Percentiles rank a stretch among this genome's conserved stretches.
Evolutionary conservation across 1,140 invertebrate species (phyloP).

Genomic region (Euura saliciscinereae): DNA sequence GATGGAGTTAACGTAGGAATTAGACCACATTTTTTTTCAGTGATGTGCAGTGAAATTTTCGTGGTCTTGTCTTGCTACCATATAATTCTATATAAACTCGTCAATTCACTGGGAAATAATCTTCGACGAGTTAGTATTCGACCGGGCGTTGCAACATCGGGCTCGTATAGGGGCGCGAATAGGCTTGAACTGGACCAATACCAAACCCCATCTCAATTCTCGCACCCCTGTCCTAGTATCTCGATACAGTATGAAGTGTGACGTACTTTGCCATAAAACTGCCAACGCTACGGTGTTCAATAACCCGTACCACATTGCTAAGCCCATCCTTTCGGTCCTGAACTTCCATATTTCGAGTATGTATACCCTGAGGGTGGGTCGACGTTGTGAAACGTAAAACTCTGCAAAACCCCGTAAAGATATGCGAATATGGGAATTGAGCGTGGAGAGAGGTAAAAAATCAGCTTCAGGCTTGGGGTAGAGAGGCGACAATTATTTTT

Average conservation of each 20-base stretch:
- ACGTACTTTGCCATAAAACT: slow-evolving; percentile 45
- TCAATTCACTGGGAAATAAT: slow-evolving; percentile 23
- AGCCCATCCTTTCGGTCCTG: slow-evolving; percentile 10
- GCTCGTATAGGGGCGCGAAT: slow-evolving; percentile 30
- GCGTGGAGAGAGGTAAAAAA: background rate
- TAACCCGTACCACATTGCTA: slow-evolving; percentile 37
- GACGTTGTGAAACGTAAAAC: background rate
- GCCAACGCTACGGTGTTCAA: slow-evolving; percentile 43
- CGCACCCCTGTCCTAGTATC: slow-evolving; percentile 1
- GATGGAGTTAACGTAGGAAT: too few relatives aligned
- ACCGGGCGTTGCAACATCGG: background rate
- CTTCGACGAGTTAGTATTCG: slow-evolving; percentile 20
- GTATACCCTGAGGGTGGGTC: background rate
- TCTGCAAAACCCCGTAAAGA: background rate
- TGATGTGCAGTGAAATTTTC: too few relatives aligned
- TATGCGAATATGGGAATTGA: background rate
- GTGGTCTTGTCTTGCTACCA: too few relatives aligned
- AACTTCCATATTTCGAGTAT: slow-evolving; percentile 12
- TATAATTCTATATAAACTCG: background rate
- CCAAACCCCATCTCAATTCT: slow-evolving; percentile 21
- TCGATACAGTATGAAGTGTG: slow-evolving; percentile 39
- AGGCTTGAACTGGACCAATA: slow-evolving; percentile 36
- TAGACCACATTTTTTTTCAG: too few relatives aligned
- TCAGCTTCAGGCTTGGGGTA: background rate
- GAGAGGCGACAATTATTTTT: background rate